Evolutionary conservation across 2,888 invertebrate species (phyloP).

Genomic region (Bombylius major): DNA sequence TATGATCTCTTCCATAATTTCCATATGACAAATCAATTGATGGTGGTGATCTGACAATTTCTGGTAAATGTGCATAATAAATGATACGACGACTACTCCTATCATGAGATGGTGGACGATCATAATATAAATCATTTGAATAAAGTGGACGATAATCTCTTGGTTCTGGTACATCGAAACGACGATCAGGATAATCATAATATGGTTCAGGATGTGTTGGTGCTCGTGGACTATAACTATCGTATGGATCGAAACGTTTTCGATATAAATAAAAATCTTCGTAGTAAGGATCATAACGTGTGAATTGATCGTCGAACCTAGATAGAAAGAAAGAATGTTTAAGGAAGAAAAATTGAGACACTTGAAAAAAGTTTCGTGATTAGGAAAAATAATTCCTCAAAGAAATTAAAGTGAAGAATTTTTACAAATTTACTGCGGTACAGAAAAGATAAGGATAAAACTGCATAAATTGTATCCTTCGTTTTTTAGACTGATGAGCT

Average conservation of each 20-base stretch:
- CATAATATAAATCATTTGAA: slow-evolving; percentile 30
- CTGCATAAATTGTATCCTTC: no score
- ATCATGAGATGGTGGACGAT: slow-evolving; percentile 24
- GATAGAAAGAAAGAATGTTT: background rate
- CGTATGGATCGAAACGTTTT: slow-evolving; percentile 32
- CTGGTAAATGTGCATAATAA: slow-evolving; percentile 58
- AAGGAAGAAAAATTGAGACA: background rate
- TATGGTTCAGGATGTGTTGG: slow-evolving; percentile 32
- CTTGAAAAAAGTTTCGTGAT: no score
- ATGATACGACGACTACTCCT: slow-evolving; percentile 43
- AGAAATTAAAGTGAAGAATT: no score
- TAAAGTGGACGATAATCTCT: slow-evolving; percentile 26
- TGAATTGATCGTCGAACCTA: slow-evolving; percentile 33
- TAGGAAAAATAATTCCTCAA: no score
- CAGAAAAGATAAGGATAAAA: no score
- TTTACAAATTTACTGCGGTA: no score
- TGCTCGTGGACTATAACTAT: slow-evolving; percentile 32
- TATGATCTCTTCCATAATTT: slow-evolving; percentile 36
- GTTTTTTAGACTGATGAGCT: no score
- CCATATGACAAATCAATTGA: slow-evolving; percentile 44
- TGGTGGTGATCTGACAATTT: slow-evolving; percentile 49
- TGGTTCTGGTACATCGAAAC: slow-evolving; percentile 30
- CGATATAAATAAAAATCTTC: slow-evolving; percentile 32
- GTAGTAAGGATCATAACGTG: slow-evolving; percentile 30
- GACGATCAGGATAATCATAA: slow-evolving; percentile 33